A percentile compares a stretch with the other conserved stretches of the same genome.
Conservation (phyloP, 2,888 invertebrate genomes). For the Oligia strigilis region DNA sequence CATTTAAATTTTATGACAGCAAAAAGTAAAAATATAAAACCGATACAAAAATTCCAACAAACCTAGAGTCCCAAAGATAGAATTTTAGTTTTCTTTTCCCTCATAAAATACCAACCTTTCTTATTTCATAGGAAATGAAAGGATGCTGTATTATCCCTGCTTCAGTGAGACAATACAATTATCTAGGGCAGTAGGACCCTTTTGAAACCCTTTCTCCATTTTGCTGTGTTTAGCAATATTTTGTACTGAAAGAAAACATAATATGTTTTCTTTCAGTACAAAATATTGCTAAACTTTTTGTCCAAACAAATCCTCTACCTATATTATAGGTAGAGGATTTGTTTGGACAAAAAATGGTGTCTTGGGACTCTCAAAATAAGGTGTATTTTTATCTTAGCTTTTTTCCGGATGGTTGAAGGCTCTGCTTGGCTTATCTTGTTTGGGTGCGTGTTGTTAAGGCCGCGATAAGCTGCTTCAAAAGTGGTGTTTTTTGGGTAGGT, state of each 20-base stretch:
- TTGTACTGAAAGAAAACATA: slow-evolving; percentile 28
- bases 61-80: background rate
- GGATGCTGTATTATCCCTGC: slow-evolving; percentile 16
- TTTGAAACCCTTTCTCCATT: slow-evolving; percentile 28
- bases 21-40: slow-evolving; percentile 5
- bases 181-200: slow-evolving; percentile 18
- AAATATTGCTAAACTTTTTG: no score
- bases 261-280: no score
- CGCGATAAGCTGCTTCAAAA: background rate
- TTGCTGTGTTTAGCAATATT: slow-evolving; percentile 19
- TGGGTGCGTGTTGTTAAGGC: background rate
- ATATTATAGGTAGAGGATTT: background rate
- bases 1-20: background rate
- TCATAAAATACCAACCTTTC: slow-evolving; percentile 22
- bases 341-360: slow-evolving; percentile 15
- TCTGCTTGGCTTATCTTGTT: slow-evolving; percentile 37
- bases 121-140: slow-evolving; percentile 38
- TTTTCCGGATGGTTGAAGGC: slow-evolving; percentile 1
- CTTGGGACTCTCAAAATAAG: slow-evolving; percentile 18
- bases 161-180: slow-evolving; percentile 43
- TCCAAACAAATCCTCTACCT: no score
- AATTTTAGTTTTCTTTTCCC: slow-evolving; percentile 37
- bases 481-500: background rate
- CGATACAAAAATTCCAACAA: slow-evolving; percentile 3
- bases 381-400: slow-evolving; percentile 26